These are phyloP conservation scores for Salvelinus namaycush DNA, from an alignment of 2,113 vertebrate genomes.

Conservation along the genomic window DNA sequence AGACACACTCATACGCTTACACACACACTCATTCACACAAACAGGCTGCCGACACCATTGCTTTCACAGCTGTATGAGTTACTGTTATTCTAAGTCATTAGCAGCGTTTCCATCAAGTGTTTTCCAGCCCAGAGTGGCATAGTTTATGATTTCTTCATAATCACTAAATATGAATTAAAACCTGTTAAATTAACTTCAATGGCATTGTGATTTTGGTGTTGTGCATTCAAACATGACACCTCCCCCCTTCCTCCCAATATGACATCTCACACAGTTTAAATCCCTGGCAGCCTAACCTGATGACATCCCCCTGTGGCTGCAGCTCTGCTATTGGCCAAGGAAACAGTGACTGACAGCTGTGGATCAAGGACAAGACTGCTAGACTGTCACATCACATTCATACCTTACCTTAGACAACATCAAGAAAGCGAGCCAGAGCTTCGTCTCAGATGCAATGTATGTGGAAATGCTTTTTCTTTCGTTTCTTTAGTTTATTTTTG, in stretches of 20 bases:
- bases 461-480: slow-evolving; percentile 19
- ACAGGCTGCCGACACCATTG: slow-evolving; percentile 19
- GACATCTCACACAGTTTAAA: slow-evolving; percentile 77
- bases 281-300: slow-evolving; percentile 67
- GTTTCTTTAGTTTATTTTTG: slow-evolving; percentile 26
- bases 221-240: slow-evolving; percentile 68
- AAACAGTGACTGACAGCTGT: slow-evolving; percentile 70
- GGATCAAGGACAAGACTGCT: slow-evolving; percentile 65
- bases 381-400: slow-evolving; percentile 43
- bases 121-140: too few species aligned
- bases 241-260: slow-evolving; percentile 64
- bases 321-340: slow-evolving; percentile 69
- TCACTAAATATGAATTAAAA: too few species aligned
- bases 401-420: slow-evolving; percentile 50
- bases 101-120: too few species aligned
- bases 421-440: slow-evolving; percentile 48
- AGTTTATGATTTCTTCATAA: not conserved
- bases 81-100: slow-evolving; percentile 39
- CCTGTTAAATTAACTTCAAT: slow-evolving; percentile 11
- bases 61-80: slow-evolving; percentile 55
- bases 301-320: slow-evolving; percentile 60
- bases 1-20: too few species aligned
- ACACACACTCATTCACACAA: not conserved
- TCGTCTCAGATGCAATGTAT: slow-evolving; percentile 23
- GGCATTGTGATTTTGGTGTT: slow-evolving; percentile 55